Evolutionary conservation across 2,888 invertebrate genomes (phyloP), one percentile per base, ranked within the genome.

Genomic region (Caenorhabditis sp.): DNA sequence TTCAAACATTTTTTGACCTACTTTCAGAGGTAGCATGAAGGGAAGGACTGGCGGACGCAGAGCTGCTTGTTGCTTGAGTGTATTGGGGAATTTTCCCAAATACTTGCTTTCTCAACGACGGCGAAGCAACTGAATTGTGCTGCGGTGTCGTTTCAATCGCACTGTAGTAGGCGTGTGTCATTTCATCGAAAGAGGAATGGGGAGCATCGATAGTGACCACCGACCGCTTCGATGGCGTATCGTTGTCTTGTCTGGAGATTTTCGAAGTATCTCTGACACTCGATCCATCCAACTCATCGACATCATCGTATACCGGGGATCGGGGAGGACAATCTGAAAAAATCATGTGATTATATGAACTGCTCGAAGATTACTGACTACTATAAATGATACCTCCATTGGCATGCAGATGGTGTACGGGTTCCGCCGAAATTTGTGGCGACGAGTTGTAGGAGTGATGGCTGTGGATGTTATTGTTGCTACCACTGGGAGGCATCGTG

Each of bases 1-100:
- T n/a, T n/a, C n/a, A n/a, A n/a, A n/a, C n/a, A n/a, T n/a, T n/a
- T n/a, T n/a, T 35, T 10, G 4, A 74, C 63, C 19, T 70, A 81
- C 76, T 82, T 66, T 82, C 76, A n/a, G 81, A 70, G 1, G 51
- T 49, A n/a, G 82, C 77, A 59, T 82, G 82, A 51, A 82, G 82
- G 4, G 82, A 82, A 1, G 82, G 82, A 61, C 82, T 82, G 1
- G 66, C 76, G 3, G 76, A 76, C 2, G 82, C 82, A 2, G 82
- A 75, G 49, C 82, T 82, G 31, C 82, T 82, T 41, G 81, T 66
- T 0, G 44, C 49, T 24, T 56, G 68, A 14, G 69, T 41, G 41
- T 68, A 73, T 7, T 63, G 61, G 12, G 75, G 59, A 16, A 47
- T 26, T 47, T 82, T 76, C 7, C 24, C 59, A 64, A 72, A 72